phyloP scores from a whole-genome alignment of 1,140 invertebrate genomes.

The Macrotrachela quadricornifera region DNA sequence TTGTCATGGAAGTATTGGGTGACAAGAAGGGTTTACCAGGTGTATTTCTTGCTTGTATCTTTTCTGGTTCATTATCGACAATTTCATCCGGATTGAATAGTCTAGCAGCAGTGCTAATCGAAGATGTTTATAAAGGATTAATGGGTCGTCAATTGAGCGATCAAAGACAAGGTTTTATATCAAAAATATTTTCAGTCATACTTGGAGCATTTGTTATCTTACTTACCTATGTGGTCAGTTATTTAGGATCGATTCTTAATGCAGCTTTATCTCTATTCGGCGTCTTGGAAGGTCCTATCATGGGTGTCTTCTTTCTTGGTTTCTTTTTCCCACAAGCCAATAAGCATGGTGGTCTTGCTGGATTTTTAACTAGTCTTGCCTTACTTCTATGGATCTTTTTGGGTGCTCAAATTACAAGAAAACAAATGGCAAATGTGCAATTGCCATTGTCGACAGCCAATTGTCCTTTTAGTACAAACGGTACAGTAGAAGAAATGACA shows the following conservation, averaged over 20 bases:
- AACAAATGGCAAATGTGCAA: too few species aligned
- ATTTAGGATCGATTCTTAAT: slow-evolving; percentile 24
- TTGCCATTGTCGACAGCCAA: too few species aligned
- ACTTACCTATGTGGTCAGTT: too few species aligned
- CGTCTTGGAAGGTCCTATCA: neutral
- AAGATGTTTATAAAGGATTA: slow-evolving; percentile 38
- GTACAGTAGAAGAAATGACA: too few species aligned
- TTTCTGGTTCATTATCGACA: slow-evolving; percentile 62
- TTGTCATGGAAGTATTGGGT: slow-evolving; percentile 56
- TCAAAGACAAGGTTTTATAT: slow-evolving; percentile 9
- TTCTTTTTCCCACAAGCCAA: neutral
- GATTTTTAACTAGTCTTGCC: neutral
- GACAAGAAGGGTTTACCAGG: slow-evolving; percentile 50
- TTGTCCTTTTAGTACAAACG: too few species aligned
- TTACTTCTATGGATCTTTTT: too few species aligned
- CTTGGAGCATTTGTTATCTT: too few species aligned
- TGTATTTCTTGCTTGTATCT: slow-evolving; percentile 67
- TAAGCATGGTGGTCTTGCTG: too few species aligned
- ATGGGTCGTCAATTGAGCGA: neutral
- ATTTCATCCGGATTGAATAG: slow-evolving; percentile 75
- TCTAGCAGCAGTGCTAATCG: slow-evolving; percentile 61
- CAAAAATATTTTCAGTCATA: too few species aligned
- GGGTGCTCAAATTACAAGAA: too few species aligned
- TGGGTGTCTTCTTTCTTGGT: neutral
- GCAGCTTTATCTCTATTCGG: slow-evolving; percentile 13